Evolutionary conservation across 2,797 vertebrate genomes (phyloP), one percentile per base, ranked within the genome.

Genomic region (Myotis planiceps): DNA sequence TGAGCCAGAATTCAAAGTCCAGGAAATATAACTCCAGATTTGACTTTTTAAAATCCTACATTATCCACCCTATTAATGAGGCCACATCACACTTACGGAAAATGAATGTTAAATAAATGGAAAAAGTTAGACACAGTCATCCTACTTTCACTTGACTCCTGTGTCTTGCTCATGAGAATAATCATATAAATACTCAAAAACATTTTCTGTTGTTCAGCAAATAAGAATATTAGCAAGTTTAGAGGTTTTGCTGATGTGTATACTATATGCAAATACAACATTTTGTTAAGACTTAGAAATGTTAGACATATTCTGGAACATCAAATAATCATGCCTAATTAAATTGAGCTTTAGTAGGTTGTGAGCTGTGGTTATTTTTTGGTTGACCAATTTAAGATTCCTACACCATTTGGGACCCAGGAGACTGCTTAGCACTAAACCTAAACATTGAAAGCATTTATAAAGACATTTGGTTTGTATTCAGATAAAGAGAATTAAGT

Each of bases 1-100:
- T 84, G 34, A 93, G 39, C 25, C 83, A 96, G 23, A 75, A 80
- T 92, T 91, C 39, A 76, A 75, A 87, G 32, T 88, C 45, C 88
- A 92, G 37, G 18, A 96, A 83, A 27, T 47, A 23, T 74, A 78
- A 51, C 9, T 91, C 9, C 23, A 79, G 13, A 89, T 66, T 42
- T 65, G 21, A 79, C 13, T 85, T 86, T 86, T 89, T 37, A 65
- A 93, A 76, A 37, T 32, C 14, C 6, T 63, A 27, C 2, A 10
- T 72, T 81, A 34, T 89, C 15, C 19, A 29, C 1, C 6, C 6
- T 93, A 10, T 39, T 63, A 69, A 79, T 18, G 49, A 86, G 42
- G 14, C 55, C 15, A 21, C 8, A 88, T 66, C 13, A 68, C 3
- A 75, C 5, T 12, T 34, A 58, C 0, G 14, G 19, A 66, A 88